Percentiles rank a stretch among this genome's conserved stretches.
Conservation (phyloP, 2,888 invertebrate genomes). For the Melipona bicolor region DNA sequence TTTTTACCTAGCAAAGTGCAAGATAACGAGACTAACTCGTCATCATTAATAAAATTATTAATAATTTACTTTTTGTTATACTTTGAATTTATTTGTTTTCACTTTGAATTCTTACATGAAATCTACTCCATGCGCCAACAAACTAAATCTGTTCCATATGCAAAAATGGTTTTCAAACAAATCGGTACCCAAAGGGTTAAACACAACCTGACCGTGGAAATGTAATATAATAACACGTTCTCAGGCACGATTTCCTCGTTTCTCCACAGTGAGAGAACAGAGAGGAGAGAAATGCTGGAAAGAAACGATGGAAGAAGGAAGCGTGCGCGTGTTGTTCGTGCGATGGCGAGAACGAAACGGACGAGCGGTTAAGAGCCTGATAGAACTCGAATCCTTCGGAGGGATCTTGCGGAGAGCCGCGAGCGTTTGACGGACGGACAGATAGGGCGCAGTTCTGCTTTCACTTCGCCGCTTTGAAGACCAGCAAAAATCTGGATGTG, state of each 20-base stretch:
- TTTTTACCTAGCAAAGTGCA: too few relatives aligned
- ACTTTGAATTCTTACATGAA: too few relatives aligned
- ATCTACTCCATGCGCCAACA: too few relatives aligned
- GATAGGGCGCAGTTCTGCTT: constrained; percentile 47
- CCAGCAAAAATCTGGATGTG: constrained; percentile 26
- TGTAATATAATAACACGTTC: not conserved
- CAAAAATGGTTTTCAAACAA: too few relatives aligned
- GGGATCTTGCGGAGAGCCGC: constrained; percentile 31
- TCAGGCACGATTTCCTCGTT: not conserved
- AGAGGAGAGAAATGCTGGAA: not conserved
- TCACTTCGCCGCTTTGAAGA: constrained; percentile 42
- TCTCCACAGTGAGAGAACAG: not conserved
- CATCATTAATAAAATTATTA: too few relatives aligned
- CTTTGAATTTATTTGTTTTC: too few relatives aligned
- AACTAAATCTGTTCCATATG: not conserved
- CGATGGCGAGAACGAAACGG: constrained; percentile 36
- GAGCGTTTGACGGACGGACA: constrained; percentile 49
- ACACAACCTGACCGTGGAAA: not conserved
- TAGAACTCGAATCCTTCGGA: constrained; percentile 26
- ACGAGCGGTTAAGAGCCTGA: constrained; percentile 41
- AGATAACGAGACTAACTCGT: too few relatives aligned
- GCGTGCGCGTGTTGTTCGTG: not conserved
- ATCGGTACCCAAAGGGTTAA: too few relatives aligned
- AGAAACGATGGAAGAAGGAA: constrained; percentile 3
- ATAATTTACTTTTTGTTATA: too few relatives aligned